A percentile compares a stretch with the other conserved stretches of the same genome.
Evolutionary conservation across 2,113 vertebrate genomes (phyloP).

Genomic region (Pedionomus torquatus): DNA sequence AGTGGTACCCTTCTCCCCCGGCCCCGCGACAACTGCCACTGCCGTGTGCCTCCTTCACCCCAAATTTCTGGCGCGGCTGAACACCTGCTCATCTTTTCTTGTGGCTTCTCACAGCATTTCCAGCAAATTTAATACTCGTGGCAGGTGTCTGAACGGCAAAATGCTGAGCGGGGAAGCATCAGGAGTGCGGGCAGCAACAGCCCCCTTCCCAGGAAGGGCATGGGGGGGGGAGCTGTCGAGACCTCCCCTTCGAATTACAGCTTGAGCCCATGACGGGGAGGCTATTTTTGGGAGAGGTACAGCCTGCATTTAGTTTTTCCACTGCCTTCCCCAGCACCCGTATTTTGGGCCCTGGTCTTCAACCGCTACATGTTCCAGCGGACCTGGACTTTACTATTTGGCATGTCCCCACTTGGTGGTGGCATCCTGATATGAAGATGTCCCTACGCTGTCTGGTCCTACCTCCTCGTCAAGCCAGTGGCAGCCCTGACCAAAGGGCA

Average conservation of each 20-base stretch:
- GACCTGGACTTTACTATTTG: not conserved
- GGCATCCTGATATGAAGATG: not conserved
- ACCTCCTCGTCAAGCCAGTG: not conserved
- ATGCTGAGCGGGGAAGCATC: not conserved
- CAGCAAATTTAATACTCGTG: accelerated
- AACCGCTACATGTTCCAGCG: accelerated
- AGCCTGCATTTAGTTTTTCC: not conserved
- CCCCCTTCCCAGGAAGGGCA: not conserved
- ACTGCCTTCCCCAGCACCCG: not conserved
- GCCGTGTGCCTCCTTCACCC: not conserved
- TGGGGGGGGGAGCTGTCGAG: not conserved
- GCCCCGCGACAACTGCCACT: not conserved
- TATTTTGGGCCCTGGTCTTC: not conserved
- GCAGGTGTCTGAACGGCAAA: not conserved
- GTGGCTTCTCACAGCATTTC: not conserved
- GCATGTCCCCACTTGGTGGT: accelerated
- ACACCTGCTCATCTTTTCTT: not conserved
- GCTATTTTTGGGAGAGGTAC: not conserved
- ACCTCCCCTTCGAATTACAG: not conserved
- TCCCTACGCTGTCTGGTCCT: not conserved
- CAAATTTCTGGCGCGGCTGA: accelerated
- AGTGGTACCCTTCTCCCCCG: no score
- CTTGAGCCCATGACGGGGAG: not conserved
- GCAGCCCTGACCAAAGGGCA: conserved; percentile 35
- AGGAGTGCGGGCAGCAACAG: not conserved